A percentile compares a stretch with the other conserved stretches of the same genome.
These are phyloP conservation scores for Gibbula magus DNA, from an alignment of 2,888 invertebrate genomes.

Conservation along the genomic window DNA sequence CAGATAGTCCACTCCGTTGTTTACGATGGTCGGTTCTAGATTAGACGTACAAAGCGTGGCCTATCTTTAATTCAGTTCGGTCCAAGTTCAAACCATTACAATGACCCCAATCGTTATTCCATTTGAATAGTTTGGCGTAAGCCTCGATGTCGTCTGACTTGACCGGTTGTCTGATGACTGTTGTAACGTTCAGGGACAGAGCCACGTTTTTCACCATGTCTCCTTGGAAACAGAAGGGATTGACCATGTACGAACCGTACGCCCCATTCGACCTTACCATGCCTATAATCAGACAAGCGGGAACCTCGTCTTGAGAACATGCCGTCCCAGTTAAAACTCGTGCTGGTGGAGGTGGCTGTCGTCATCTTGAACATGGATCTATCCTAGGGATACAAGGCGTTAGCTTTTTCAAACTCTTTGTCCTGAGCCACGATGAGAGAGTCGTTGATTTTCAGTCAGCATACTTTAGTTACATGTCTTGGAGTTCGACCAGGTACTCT, in stretches of 20 bases:
- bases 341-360: background rate
- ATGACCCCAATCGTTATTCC: background rate
- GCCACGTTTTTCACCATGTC: background rate
- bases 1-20: background rate
- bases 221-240: conserved; percentile 1
- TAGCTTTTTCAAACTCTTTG: background rate
- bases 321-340: background rate
- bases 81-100: background rate
- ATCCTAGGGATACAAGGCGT: background rate
- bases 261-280: background rate
- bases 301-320: background rate
- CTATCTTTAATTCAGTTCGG: background rate
- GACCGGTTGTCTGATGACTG: background rate
- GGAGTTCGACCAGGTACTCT: conserved; percentile 25
- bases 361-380: background rate
- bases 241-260: background rate
- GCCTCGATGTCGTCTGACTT: background rate
- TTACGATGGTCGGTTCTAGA: background rate
- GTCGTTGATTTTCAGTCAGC: background rate
- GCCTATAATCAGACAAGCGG: background rate
- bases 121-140: background rate
- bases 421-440: background rate
- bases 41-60: conserved; percentile 3
- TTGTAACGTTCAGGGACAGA: background rate
- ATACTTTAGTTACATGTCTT: conserved; percentile 20